These are phyloP conservation scores for Pterostichus madidus DNA, from an alignment of 2,888 invertebrate genomes.

Conservation along the genomic window DNA sequence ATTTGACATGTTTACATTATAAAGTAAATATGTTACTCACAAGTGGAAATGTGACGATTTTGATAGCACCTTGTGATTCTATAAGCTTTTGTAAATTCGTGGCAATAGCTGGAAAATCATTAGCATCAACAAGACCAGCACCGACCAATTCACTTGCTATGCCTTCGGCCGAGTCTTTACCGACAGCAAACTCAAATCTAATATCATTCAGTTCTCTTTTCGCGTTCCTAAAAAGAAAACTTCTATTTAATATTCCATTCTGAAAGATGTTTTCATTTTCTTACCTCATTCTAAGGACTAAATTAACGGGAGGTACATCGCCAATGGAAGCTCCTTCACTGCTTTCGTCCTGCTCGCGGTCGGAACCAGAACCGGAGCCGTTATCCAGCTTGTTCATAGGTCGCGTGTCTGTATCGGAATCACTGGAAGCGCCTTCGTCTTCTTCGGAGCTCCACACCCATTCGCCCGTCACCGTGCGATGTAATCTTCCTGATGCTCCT, in stretches of 20 bases:
- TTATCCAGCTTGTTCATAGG: conserved; percentile 77
- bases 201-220: conserved; percentile 97
- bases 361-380: conserved; percentile 76
- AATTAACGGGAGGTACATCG: conserved; percentile 83
- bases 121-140: conserved; percentile 95
- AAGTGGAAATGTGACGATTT: conserved; percentile 93
- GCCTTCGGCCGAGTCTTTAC: conserved; percentile 94
- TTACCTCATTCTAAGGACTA: conserved; percentile 93
- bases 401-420: conserved; percentile 78
- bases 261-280: conserved; percentile 62
- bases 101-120: conserved; percentile 95
- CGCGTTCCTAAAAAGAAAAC: conserved; percentile 83
- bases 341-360: conserved; percentile 76
- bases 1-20: conserved; percentile 15
- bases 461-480: conserved; percentile 96
- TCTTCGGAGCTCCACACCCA: conserved; percentile 99
- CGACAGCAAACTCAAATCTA: conserved; percentile 96
- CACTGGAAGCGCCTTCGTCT: conserved; percentile 84
- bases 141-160: conserved; percentile 96
- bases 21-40: conserved; percentile 77
- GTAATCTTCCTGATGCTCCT: conserved; percentile 90
- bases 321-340: conserved; percentile 71
- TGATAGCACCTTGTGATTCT: conserved; percentile 83
- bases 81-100: conserved; percentile 94
- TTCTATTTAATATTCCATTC: neutral